phyloP scores from a whole-genome alignment of 2,113 vertebrate species.

The Sminthopsis crassicaudata region DNA sequence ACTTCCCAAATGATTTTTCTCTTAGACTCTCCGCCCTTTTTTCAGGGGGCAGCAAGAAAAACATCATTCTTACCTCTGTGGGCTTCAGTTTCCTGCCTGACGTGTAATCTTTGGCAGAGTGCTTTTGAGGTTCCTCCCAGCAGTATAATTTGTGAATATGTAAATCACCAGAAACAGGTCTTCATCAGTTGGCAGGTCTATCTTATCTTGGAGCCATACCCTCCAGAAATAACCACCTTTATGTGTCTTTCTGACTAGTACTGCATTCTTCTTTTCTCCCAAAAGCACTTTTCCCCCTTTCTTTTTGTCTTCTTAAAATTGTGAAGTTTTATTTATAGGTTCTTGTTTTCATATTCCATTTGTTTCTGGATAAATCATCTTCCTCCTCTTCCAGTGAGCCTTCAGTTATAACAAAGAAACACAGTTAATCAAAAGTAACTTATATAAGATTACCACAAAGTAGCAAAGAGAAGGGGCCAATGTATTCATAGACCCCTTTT shows the following conservation, averaged over 20 bases:
- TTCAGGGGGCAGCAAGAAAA: too few relatives aligned
- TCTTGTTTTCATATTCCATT: not conserved
- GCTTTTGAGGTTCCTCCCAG: too few relatives aligned
- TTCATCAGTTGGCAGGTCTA: not conserved
- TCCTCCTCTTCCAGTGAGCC: not conserved
- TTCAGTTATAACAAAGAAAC: not conserved
- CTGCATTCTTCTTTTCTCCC: not conserved
- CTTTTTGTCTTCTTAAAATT: not conserved
- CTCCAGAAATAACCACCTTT: not conserved
- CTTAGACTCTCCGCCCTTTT: too few relatives aligned
- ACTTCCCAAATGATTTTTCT: too few relatives aligned
- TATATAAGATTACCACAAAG: not conserved
- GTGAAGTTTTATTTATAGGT: not conserved
- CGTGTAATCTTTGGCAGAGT: too few relatives aligned
- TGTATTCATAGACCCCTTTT: not conserved
- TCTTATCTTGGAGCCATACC: not conserved
- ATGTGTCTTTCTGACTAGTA: not conserved
- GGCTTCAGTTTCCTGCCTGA: too few relatives aligned
- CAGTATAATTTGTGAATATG: too few relatives aligned
- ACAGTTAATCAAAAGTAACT: not conserved
- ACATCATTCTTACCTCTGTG: too few relatives aligned
- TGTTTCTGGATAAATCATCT: not conserved
- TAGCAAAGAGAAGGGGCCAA: not conserved
- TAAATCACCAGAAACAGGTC: too few relatives aligned
- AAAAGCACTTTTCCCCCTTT: not conserved